phyloP scores from a whole-genome alignment of 1,140 invertebrate genomes.

The Charaxes varanes region DNA sequence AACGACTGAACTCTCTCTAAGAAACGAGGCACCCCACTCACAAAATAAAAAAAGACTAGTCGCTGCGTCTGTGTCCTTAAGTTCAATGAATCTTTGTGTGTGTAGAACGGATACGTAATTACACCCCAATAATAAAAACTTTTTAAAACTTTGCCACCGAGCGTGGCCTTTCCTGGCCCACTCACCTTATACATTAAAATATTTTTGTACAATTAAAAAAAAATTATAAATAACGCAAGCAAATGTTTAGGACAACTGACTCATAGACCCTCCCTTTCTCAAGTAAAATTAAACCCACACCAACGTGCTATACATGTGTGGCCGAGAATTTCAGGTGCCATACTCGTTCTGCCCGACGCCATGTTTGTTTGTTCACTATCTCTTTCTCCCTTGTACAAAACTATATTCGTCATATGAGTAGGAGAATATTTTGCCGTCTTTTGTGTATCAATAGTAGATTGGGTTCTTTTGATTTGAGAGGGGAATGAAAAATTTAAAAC shows the following conservation, averaged over 20 bases:
- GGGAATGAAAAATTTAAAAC: slow-evolving; percentile 61
- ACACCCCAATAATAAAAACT: no score
- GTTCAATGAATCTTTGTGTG: no score
- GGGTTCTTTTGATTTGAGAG: slow-evolving; percentile 55
- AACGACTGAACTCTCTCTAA: no score
- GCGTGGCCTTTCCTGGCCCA: no score
- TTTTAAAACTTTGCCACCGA: no score
- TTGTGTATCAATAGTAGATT: slow-evolving; percentile 37
- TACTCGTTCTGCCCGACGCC: slow-evolving; percentile 46
- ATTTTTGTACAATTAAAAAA: no score
- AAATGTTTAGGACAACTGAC: slow-evolving; percentile 12
- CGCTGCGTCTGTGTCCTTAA: no score
- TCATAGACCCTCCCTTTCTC: slow-evolving; percentile 11
- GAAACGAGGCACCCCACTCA: no score
- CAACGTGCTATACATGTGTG: slow-evolving; percentile 37
- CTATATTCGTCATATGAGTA: slow-evolving; percentile 24
- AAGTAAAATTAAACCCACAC: slow-evolving; percentile 19
- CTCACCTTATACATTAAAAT: no score
- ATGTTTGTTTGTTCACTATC: slow-evolving; percentile 57
- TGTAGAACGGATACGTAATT: no score
- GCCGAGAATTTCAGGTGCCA: slow-evolving; percentile 42
- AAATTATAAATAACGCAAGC: not conserved
- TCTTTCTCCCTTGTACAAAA: slow-evolving; percentile 30
- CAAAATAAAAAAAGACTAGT: no score
- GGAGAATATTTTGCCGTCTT: slow-evolving; percentile 33